These are phyloP conservation scores for Chorisops tibialis DNA, from an alignment of 2,888 invertebrate species.

Conservation along the genomic window DNA sequence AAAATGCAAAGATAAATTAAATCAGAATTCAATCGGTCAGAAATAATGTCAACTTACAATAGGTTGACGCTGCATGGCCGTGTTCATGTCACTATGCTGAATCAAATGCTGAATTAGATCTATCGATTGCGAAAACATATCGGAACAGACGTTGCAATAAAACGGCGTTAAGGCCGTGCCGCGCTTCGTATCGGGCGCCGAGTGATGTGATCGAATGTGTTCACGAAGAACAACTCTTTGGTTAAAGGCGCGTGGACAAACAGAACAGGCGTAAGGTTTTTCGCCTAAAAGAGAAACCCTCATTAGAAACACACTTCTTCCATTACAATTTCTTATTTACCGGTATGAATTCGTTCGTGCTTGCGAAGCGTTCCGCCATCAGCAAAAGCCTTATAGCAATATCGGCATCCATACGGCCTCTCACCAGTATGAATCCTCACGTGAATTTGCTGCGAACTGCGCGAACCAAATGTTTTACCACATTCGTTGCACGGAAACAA, in stretches of 20 bases:
- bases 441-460: slow-evolving; percentile 83
- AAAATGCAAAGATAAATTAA: not conserved
- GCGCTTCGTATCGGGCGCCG: slow-evolving; percentile 70
- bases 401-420: slow-evolving; percentile 78
- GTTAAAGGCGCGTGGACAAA: slow-evolving; percentile 83
- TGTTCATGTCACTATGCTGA: slow-evolving; percentile 81
- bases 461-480: slow-evolving; percentile 81
- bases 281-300: slow-evolving; percentile 54
- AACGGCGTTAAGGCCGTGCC: slow-evolving; percentile 63
- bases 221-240: slow-evolving; percentile 81
- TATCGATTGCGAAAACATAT: slow-evolving; percentile 65
- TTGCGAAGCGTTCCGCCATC: slow-evolving; percentile 82
- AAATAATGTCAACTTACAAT: slow-evolving; percentile 50
- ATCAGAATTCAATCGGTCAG: not conserved
- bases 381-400: slow-evolving; percentile 86
- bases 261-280: slow-evolving; percentile 83
- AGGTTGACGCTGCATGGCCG: slow-evolving; percentile 74
- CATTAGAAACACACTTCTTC: not conserved
- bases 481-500: slow-evolving; percentile 80
- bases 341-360: slow-evolving; percentile 82
- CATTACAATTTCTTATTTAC: slow-evolving; percentile 43
- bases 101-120: slow-evolving; percentile 80
- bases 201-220: slow-evolving; percentile 82
- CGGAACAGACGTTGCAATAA: slow-evolving; percentile 73
- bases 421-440: slow-evolving; percentile 81